These are phyloP conservation scores for Allophyes oxyacanthae DNA, from an alignment of 2,888 invertebrate species.

Conservation along the genomic window DNA sequence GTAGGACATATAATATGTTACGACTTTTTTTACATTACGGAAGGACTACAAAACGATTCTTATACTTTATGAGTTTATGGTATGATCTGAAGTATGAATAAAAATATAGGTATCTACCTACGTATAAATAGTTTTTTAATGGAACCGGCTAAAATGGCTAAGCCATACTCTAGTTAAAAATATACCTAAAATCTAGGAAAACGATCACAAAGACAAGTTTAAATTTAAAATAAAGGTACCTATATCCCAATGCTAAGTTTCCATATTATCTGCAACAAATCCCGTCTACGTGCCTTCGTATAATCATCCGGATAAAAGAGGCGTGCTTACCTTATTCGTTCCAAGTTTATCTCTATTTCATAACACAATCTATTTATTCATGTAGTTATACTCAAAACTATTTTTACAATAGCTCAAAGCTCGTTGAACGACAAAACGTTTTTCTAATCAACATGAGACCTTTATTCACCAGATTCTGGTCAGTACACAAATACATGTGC, in stretches of 20 bases:
- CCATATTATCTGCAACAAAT: constrained; percentile 73
- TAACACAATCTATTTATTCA: constrained; percentile 56
- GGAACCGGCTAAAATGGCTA: no score
- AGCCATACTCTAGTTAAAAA: neutral
- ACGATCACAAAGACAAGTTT: constrained; percentile 1
- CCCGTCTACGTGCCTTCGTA: constrained; percentile 83
- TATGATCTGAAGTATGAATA: no score
- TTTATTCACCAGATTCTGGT: no score
- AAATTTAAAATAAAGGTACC: constrained; percentile 36
- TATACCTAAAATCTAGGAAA: neutral
- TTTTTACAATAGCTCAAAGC: constrained; percentile 40
- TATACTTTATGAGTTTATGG: no score
- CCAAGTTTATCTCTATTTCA: constrained; percentile 70
- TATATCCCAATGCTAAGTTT: constrained; percentile 47
- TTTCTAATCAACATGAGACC: no score
- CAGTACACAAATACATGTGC: no score
- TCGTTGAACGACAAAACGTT: no score
- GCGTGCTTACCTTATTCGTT: constrained; percentile 78
- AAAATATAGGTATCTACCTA: no score
- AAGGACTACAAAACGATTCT: no score
- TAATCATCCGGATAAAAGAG: constrained; percentile 83
- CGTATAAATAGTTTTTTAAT: no score
- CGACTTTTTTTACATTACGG: no score
- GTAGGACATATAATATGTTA: no score
- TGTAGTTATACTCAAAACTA: constrained; percentile 33